These are phyloP conservation scores for Lytechinus pictus DNA, from an alignment of 35 echinoderm and acorn worm species.

Conservation along the genomic window DNA sequence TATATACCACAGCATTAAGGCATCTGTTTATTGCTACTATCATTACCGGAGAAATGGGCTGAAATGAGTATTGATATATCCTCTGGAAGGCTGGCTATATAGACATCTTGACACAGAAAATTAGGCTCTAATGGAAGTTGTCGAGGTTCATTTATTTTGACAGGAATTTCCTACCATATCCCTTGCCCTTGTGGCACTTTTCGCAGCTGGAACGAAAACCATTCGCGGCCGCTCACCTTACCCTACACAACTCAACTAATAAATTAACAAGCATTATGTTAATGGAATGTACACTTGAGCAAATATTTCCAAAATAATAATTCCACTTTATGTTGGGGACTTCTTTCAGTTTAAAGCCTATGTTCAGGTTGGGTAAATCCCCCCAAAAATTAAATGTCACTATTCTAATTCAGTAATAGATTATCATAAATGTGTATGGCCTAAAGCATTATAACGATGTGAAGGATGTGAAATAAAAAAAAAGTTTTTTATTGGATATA, in stretches of 20 bases:
- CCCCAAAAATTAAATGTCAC: too few species aligned
- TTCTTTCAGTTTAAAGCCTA: too few species aligned
- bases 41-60: not conserved
- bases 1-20: not conserved
- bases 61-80: not conserved
- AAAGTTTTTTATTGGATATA: too few species aligned
- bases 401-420: too few species aligned
- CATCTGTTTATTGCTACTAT: not conserved
- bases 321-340: not conserved
- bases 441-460: too few species aligned
- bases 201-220: not conserved
- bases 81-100: not conserved
- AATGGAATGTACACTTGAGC: not conserved
- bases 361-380: too few species aligned
- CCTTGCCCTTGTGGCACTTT: not conserved
- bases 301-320: not conserved
- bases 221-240: not conserved
- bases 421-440: too few species aligned
- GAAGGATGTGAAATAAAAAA: too few species aligned
- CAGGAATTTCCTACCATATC: not conserved
- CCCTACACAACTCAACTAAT: not conserved
- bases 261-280: not conserved
- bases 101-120: slow-evolving; percentile 1
- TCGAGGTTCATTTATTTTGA: slow-evolving; percentile 19
- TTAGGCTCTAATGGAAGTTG: slow-evolving; percentile 10